These are phyloP conservation scores for Ormia ochracea DNA, from an alignment of 2,888 invertebrate species.

Conservation along the genomic window DNA sequence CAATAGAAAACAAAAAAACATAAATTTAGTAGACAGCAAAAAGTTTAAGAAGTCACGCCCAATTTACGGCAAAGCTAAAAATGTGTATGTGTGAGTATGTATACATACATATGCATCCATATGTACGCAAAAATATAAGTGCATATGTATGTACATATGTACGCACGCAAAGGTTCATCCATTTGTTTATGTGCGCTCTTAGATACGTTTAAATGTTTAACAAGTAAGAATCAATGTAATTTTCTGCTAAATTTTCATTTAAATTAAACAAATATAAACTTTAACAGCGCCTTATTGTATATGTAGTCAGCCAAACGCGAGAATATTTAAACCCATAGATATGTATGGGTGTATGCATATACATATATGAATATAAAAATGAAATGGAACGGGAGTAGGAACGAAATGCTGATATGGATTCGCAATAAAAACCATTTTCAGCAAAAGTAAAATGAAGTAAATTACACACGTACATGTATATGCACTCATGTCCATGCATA, in stretches of 20 bases:
- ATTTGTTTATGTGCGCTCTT: background rate
- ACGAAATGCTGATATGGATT: conserved; percentile 1
- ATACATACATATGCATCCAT: background rate
- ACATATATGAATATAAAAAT: background rate
- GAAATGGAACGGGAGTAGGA: background rate
- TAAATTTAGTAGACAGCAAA: background rate
- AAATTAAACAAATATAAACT: conserved; percentile 48
- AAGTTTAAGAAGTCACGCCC: conserved; percentile 45
- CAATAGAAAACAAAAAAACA: conserved; percentile 27
- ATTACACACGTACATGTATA: background rate
- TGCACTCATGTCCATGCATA: too few relatives aligned
- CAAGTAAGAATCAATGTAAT: conserved; percentile 19
- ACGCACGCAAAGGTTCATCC: background rate
- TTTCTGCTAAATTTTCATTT: conserved; percentile 43
- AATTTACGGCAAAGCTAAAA: conserved; percentile 26
- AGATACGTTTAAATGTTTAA: background rate
- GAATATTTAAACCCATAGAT: background rate
- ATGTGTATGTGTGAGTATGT: background rate
- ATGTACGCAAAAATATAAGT: background rate
- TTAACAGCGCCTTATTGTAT: conserved; percentile 22
- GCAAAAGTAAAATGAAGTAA: conserved; percentile 29
- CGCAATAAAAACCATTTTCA: conserved; percentile 28
- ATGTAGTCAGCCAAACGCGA: conserved; percentile 16
- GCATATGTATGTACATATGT: background rate
- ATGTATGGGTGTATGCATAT: background rate